phyloP scores from a whole-genome alignment of 1,140 invertebrate species.

The Pentalonia nigronervosa region DNA sequence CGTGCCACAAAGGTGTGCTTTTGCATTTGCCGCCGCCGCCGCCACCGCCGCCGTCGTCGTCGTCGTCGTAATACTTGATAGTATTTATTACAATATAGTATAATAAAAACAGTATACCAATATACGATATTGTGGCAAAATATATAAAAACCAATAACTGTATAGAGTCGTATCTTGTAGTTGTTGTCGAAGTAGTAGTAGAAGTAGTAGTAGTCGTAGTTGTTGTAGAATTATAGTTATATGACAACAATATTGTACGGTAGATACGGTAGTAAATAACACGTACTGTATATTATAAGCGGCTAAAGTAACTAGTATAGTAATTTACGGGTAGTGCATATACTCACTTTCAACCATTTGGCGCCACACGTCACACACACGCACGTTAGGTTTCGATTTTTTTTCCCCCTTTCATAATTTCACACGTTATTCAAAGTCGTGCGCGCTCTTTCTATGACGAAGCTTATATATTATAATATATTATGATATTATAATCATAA shows the following conservation, averaged over 20 bases:
- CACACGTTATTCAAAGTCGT: neutral
- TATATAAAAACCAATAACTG: too few relatives aligned
- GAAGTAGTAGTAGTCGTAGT: too few relatives aligned
- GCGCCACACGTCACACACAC: slow-evolving; percentile 38
- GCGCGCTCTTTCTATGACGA: neutral
- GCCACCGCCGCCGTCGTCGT: neutral
- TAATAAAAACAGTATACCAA: too few relatives aligned
- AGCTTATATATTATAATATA: neutral
- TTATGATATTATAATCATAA: slow-evolving; percentile 25
- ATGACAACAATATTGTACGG: too few relatives aligned
- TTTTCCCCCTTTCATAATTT: slow-evolving; percentile 14
- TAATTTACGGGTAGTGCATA: neutral
- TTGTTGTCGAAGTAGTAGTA: too few relatives aligned
- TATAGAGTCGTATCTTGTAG: too few relatives aligned
- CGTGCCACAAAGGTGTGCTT: neutral
- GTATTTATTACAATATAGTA: too few relatives aligned
- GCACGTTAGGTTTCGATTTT: slow-evolving; percentile 35
- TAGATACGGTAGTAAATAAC: neutral
- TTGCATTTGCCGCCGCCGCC: neutral
- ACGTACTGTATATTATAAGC: neutral
- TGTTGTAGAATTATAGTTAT: too few relatives aligned
- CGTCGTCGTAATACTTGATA: neutral
- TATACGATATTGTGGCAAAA: too few relatives aligned
- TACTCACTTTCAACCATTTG: neutral
- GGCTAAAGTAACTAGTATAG: neutral